These are phyloP conservation scores for Opisthocomus hoazin DNA, from an alignment of 2,113 vertebrate genomes.

Conservation along the genomic window DNA sequence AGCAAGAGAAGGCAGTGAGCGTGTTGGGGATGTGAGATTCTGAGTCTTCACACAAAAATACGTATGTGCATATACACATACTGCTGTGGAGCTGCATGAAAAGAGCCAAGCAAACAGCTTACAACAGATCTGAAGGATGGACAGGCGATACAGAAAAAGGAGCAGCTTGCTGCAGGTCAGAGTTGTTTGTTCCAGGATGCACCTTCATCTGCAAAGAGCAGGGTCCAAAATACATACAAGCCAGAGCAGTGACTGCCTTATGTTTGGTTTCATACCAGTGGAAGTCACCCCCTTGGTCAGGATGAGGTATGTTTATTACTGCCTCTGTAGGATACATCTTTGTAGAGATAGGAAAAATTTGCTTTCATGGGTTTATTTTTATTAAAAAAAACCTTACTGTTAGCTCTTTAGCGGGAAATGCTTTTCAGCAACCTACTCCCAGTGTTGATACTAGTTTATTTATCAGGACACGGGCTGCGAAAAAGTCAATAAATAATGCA, in stretches of 20 bases:
- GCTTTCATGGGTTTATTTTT: not conserved
- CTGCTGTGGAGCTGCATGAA: not conserved
- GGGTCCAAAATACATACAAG: not conserved
- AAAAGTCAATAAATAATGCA: conserved; percentile 17
- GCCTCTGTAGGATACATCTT: not conserved
- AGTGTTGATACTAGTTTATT: not conserved
- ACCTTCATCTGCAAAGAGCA: not conserved
- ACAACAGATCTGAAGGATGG: not conserved
- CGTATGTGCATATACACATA: not conserved
- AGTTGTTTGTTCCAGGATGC: not conserved
- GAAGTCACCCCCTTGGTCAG: not conserved
- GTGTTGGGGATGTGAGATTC: not conserved
- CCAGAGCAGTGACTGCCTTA: not conserved
- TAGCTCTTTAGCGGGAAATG: not conserved
- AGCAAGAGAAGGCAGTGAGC: not conserved
- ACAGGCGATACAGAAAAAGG: not conserved
- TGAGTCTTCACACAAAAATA: not conserved
- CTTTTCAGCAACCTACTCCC: not conserved
- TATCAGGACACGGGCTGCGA: not conserved
- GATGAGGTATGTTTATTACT: not conserved
- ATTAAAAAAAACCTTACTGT: not conserved
- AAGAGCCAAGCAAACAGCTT: not conserved
- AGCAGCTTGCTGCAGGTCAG: not conserved
- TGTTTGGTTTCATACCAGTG: not conserved
- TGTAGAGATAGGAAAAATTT: not conserved